Evolutionary conservation across 2,113 vertebrate genomes (phyloP).

Genomic region (Vidua macroura): DNA sequence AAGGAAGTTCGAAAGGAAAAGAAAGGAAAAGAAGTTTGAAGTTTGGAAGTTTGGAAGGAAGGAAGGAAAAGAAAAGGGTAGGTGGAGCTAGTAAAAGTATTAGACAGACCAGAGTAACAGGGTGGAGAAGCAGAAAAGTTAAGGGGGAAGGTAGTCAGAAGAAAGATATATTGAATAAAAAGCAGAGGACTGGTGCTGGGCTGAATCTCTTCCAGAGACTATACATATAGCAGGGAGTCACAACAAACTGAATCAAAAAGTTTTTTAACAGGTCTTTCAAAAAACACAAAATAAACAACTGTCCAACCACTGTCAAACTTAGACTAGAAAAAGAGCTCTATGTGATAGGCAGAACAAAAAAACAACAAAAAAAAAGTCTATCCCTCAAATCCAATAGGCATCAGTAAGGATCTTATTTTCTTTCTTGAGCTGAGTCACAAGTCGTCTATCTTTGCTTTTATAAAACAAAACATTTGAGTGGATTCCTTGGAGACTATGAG

Average conservation of each 20-base stretch:
- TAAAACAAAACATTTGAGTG: background rate
- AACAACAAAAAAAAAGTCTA: background rate
- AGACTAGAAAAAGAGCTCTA: background rate
- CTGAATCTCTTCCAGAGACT: background rate
- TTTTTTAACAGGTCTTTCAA: background rate
- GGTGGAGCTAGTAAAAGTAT: background rate
- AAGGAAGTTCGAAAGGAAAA: no score
- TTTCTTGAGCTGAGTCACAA: background rate
- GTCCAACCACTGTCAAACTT: background rate
- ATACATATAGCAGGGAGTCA: background rate
- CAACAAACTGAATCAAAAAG: background rate
- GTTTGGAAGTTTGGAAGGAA: no score
- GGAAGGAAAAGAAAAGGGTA: background rate
- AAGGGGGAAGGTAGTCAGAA: background rate
- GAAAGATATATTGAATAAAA: background rate
- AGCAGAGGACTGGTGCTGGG: background rate
- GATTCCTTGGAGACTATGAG: constrained; percentile 21
- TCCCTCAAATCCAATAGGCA: background rate
- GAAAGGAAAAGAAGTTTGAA: no score
- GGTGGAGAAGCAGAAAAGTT: background rate
- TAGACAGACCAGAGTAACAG: background rate
- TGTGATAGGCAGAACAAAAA: background rate
- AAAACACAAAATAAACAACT: background rate
- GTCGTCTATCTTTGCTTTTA: background rate
- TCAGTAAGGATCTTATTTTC: background rate